A percentile compares a stretch with the other conserved stretches of the same genome.
phyloP scores from a whole-genome alignment of 2,797 vertebrate species.

The Brotula barbata region DNA sequence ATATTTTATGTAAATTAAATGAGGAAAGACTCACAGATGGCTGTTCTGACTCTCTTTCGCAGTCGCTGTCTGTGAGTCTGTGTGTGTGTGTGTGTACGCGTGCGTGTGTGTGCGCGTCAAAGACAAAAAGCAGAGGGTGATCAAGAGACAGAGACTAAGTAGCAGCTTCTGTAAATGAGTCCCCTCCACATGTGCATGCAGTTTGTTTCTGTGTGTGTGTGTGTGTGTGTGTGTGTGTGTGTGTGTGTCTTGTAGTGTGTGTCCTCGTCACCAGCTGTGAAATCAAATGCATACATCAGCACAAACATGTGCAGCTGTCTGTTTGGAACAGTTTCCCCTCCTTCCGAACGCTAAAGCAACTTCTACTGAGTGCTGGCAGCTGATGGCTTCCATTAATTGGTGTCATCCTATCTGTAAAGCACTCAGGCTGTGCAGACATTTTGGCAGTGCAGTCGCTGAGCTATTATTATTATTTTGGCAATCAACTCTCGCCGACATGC shows the following conservation, averaged over 20 bases:
- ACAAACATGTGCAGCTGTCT: slow-evolving; percentile 64
- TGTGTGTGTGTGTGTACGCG: slow-evolving; percentile 28
- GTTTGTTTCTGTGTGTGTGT: slow-evolving; percentile 13
- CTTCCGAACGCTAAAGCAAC: slow-evolving; percentile 62
- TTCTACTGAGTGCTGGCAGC: slow-evolving; percentile 70
- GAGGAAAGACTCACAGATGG: slow-evolving; percentile 69
- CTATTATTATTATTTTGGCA: slow-evolving; percentile 35
- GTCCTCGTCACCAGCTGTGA: slow-evolving; percentile 69
- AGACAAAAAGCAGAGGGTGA: slow-evolving; percentile 37
- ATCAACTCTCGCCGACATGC: slow-evolving; percentile 12
- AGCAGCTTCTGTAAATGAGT: slow-evolving; percentile 26
- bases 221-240: slow-evolving; percentile 23
- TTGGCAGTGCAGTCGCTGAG: slow-evolving; percentile 48
- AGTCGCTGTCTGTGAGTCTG: slow-evolving; percentile 31
- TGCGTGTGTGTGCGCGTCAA: slow-evolving; percentile 4
- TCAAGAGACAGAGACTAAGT: slow-evolving; percentile 32
- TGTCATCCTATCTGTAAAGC: slow-evolving; percentile 64
- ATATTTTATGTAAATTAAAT: slow-evolving; percentile 76
- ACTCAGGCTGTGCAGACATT: slow-evolving; percentile 57
- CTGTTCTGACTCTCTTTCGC: slow-evolving; percentile 37
- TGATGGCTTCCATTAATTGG: slow-evolving; percentile 73
- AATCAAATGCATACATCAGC: slow-evolving; percentile 57
- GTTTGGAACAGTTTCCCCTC: slow-evolving; percentile 65
- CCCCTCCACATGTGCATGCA: slow-evolving; percentile 54
- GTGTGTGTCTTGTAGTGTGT: slow-evolving; percentile 42